Base-by-base conservation (phyloP, 2,797 vertebrate species). In the Sciurus vulgaris region DNA sequence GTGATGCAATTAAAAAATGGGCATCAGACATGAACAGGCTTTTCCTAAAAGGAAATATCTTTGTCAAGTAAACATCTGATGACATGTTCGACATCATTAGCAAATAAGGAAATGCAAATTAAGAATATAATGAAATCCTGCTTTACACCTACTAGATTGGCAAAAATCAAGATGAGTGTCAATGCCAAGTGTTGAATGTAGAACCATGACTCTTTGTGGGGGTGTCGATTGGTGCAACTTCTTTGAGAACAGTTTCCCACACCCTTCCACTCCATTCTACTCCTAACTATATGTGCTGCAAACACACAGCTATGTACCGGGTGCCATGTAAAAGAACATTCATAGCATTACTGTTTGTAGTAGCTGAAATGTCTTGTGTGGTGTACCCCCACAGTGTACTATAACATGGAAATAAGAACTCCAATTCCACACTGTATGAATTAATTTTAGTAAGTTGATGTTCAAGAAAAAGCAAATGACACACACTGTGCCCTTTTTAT, bases 401-500 rank as follows among this genome's bases (percentile, higher is more conserved):
- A 22, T 35, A 38, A 76, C 20, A 41, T 12, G 51, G 28, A 82
- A 86, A 49, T 35, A 56, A 91, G 61, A 76, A 74, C 49, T n/a
- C 51, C 35, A 63, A 54, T 30, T 90, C 44, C 47, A 73, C 4
- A 81, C 13, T 26, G n/a, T 7, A 49, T 83, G 59, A 88, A 61
- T 83, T 56, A 59, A 67, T 61, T 95, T 77, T 70, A 88, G 69
- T 76, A 69, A 59, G 22, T 61, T 76, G 10, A 79, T 92, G 69
- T 35, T 59, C 56, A 87, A 91, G 41, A 24, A 61, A 85, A 86
- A 56, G 47, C 44, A 86, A 86, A 86, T 38, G 12, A 49, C 49
- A 26, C 10, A n/a, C 5, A 54, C 15, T 69, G n/a, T 41, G 49
- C 33, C 7, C 35, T 47, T 77, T 86, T 59, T 17, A 86, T 72